Evolutionary conservation across 2,888 invertebrate species (phyloP), one percentile per base, ranked within the genome.

Genomic region (Empis stercorea): DNA sequence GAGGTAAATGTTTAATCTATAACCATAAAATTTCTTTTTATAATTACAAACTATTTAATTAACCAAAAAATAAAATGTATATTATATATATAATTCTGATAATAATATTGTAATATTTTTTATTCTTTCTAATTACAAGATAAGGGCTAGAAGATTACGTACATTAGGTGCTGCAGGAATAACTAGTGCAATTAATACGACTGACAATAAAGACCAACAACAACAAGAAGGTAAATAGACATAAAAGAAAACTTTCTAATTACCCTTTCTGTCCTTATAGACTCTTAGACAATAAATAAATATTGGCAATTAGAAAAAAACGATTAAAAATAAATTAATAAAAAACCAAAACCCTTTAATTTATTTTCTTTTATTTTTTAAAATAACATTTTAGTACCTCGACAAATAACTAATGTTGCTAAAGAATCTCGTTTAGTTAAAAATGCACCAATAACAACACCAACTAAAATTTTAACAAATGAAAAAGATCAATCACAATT

Each of bases 1-100:
- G 89, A 89, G 83, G 89, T 86, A 73, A 79, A 80, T 73, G 53
- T 53, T 50, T n/a, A 5, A 37, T 40, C 20, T 44, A 68, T 66
- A 47, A 50, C 40, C 30, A 37, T 43, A 45, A 41, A n/a, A n/a
- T n/a, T n/a, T n/a, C n/a, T n/a, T n/a, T n/a, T n/a, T n/a, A n/a
- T n/a, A n/a, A n/a, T n/a, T n/a, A n/a, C n/a, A n/a, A n/a, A n/a
- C n/a, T n/a, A n/a, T n/a, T n/a, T n/a, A n/a, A n/a, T n/a, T n/a
- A n/a, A n/a, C n/a, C n/a, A n/a, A n/a, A n/a, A n/a, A n/a, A n/a
- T n/a, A n/a, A n/a, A n/a, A n/a, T n/a, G n/a, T n/a, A n/a, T n/a
- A n/a, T n/a, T n/a, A n/a, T n/a, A n/a, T n/a, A n/a, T n/a, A n/a
- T n/a, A n/a, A n/a, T n/a, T n/a, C n/a, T n/a, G n/a, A n/a, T n/a